These are phyloP conservation scores for Threskiornis aethiopicus DNA, from an alignment of 2,797 vertebrate genomes.

Conservation along the genomic window DNA sequence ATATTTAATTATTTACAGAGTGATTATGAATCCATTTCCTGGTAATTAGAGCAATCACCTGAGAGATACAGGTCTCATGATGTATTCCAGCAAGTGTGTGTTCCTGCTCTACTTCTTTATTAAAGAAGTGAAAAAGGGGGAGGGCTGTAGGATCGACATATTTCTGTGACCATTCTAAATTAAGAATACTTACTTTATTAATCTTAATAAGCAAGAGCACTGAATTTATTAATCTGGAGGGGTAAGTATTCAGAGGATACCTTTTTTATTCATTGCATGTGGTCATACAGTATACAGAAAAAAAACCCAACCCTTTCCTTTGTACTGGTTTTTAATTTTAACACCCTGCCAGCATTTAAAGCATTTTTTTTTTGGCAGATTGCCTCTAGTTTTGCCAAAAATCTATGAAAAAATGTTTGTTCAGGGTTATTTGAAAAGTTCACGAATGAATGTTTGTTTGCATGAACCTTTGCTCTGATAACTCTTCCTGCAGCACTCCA, in stretches of 20 bases:
- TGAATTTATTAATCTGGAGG: not conserved
- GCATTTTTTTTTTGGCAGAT: not conserved
- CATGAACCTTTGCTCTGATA: not conserved
- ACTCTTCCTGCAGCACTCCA: not conserved
- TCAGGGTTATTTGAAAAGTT: not conserved
- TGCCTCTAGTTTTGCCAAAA: not conserved
- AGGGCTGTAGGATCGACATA: not conserved
- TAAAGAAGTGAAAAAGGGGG: not conserved
- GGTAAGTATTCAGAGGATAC: not conserved
- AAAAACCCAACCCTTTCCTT: not conserved
- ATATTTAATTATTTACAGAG: conserved; percentile 31
- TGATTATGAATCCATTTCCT: conserved; percentile 1
- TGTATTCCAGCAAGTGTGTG: not conserved
- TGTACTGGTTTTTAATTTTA: not conserved
- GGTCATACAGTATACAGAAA: not conserved
- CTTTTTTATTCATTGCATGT: not conserved
- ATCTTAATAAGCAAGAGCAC: no score
- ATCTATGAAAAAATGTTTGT: not conserved
- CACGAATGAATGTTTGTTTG: not conserved
- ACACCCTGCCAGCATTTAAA: not conserved
- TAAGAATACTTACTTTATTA: not conserved
- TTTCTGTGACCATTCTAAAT: not conserved
- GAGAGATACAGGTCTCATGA: not conserved
- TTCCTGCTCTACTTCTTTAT: not conserved
- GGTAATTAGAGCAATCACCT: not conserved